Evolutionary conservation across 1,140 invertebrate genomes (phyloP), one percentile per base, ranked within the genome.

Genomic region (Diorhabda elongata): DNA sequence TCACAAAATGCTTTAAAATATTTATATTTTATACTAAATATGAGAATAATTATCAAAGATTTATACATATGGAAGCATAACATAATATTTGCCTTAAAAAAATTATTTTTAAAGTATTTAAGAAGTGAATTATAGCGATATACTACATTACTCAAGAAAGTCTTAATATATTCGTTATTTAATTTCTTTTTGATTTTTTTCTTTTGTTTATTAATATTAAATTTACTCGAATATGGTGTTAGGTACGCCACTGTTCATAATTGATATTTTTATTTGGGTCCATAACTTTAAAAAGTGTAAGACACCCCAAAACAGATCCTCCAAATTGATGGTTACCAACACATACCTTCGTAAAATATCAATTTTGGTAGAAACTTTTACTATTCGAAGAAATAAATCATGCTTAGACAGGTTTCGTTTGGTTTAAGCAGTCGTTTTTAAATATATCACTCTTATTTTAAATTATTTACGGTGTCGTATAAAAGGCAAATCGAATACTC

Each of bases 211-310:
- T 26, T 26, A 26, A 26, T 1, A 26, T 26, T 26, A 26, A 26
- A 26, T 26, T 26, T 26, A 26, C 26, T 26, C 0, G 26, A 1
- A 26, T 26, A 26, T 52, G 2, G 2, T 52, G 3, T 6, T 52
- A n/a, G 47, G 3, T 52, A 52, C 47, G 47, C 47, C 47, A 52
- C n/a, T 52, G 47, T 3, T n/a, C 6, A 3, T 52, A 52, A 52
- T 52, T 5, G 45, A 8, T 52, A 52, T 52, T 52, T 3, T 52
- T 4, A 8, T 64, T 47, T 64, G 52, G 8, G 26, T 56, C 45
- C 47, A 64, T 64, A 56, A 64, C 45, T 64, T 64, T 44, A 44
- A 45, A 64, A 42, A 56, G 26, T 56, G 26, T 56, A 56, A 57
- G 47, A 52, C 7, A 45, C 42, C 58, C 58, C 7, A 26, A 63